Evolutionary conservation across 1,140 invertebrate genomes (phyloP), one percentile per base, ranked within the genome.

Genomic region (Kradibia gibbosae): DNA sequence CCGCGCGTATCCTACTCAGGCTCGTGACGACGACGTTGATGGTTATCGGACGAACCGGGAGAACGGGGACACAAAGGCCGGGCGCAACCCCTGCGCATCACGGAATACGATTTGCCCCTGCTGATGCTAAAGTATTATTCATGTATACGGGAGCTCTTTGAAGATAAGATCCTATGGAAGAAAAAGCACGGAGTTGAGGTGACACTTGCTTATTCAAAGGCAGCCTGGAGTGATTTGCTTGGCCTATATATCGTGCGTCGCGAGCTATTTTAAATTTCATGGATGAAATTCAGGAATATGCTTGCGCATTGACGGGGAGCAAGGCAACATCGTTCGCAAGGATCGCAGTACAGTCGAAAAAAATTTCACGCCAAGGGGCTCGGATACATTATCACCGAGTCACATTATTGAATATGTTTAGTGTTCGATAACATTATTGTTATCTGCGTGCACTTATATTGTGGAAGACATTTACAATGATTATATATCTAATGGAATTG

Each of bases 141-240:
- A 22, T 39, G 39, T 74, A 34, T 13, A 62, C 39, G 36, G 17
- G 39, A 31, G 17, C 28, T 4, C 25, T 20, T 1, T 22, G 28
- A 25, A 31, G 42, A 67, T 77, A 67, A 77, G 60, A 77, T 76
- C 55, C 22, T 11, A 28, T 10, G n/a, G 42, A 39, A 48, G 20
- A 65, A 67, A 67, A 77, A 48, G 36, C 62, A n/a, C 13, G 57
- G n/a, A 25, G n/a, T 4, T 4, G 5, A 57, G 22, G 3, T 31
- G 25, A 60, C 5, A 45, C 55, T 76, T 45, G 36, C n/a, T 55
- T 76, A 76, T 60, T 76, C 36, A 76, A 50, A 60, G 20, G n/a
- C 53, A 25, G 13, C 13, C 2, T 4, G 15, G 36, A 22, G 13
- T 11, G 28, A 62, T 31, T 62, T 62, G 28, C 28, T 34, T 5